phyloP scores from a whole-genome alignment of 2,888 invertebrate species.

The Choreutis nemorana region DNA sequence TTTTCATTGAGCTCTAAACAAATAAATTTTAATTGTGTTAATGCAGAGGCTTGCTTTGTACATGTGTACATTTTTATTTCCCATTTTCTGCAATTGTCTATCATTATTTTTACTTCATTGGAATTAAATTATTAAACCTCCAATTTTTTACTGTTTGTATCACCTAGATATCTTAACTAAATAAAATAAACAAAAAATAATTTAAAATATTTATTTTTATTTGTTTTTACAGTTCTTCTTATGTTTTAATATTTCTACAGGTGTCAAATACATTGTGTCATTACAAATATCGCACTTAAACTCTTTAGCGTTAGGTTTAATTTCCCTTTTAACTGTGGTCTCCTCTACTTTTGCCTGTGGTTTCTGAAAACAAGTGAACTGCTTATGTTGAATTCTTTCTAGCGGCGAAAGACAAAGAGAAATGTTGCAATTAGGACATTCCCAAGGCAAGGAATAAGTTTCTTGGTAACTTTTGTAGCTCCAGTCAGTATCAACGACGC shows the following conservation, averaged over 20 bases:
- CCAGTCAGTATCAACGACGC: slow-evolving; percentile 74
- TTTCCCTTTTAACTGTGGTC: slow-evolving; percentile 24
- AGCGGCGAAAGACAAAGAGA: slow-evolving; percentile 70
- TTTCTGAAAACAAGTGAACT: slow-evolving; percentile 46
- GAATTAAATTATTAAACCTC: neutral
- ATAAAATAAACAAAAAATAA: slow-evolving; percentile 5
- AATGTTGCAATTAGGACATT: slow-evolving; percentile 74
- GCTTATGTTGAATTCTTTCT: slow-evolving; percentile 78
- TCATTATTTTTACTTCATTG: too few relatives aligned
- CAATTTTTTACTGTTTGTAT: neutral
- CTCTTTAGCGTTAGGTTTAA: slow-evolving; percentile 64
- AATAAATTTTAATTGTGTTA: too few relatives aligned
- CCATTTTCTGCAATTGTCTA: too few relatives aligned
- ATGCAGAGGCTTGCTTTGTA: too few relatives aligned
- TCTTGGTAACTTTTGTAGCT: slow-evolving; percentile 68
- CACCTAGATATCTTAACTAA: slow-evolving; percentile 3
- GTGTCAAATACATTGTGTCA: slow-evolving; percentile 72
- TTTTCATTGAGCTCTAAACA: too few relatives aligned
- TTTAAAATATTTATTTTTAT: slow-evolving; percentile 17
- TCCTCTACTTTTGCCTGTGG: slow-evolving; percentile 29
- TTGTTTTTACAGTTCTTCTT: slow-evolving; percentile 69
- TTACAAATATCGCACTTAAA: slow-evolving; percentile 80
- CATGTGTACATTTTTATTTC: too few relatives aligned
- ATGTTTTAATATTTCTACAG: slow-evolving; percentile 87
- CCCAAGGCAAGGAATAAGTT: slow-evolving; percentile 71